Percentiles rank a stretch among this genome's conserved stretches.
These are phyloP conservation scores for Calliphora vicina DNA, from an alignment of 1,140 invertebrate species.

Conservation along the genomic window DNA sequence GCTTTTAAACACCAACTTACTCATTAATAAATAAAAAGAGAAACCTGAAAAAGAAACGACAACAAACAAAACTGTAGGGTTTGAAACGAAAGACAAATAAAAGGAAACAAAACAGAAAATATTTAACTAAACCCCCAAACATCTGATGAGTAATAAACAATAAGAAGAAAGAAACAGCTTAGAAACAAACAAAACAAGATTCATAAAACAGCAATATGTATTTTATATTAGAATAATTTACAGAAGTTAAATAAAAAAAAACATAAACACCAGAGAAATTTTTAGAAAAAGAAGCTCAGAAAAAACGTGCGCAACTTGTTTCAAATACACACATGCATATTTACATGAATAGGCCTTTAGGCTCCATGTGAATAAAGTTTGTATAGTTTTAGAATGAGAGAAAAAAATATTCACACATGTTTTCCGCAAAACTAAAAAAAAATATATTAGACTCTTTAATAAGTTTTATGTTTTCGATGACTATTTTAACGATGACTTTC, in stretches of 20 bases:
- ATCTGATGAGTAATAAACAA: background rate
- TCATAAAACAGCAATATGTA: background rate
- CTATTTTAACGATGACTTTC: no score
- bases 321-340: background rate
- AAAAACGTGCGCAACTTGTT: conserved; percentile 6
- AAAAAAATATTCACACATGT: no score
- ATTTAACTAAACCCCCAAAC: background rate
- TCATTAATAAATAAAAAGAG: background rate
- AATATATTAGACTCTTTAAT: no score
- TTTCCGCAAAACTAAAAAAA: no score
- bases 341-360: no score
- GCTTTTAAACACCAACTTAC: no score
- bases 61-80: background rate
- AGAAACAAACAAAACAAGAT: background rate
- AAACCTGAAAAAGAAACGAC: background rate
- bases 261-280: background rate
- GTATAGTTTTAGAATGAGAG: no score
- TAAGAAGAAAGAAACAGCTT: background rate
- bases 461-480: no score
- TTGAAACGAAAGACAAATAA: background rate
- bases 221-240: background rate
- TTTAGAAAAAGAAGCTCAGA: background rate
- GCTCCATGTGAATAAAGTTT: no score
- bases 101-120: background rate
- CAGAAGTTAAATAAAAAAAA: background rate